phyloP scores from a whole-genome alignment of 1,140 invertebrate genomes.

The Dermatophagoides farinae region DNA sequence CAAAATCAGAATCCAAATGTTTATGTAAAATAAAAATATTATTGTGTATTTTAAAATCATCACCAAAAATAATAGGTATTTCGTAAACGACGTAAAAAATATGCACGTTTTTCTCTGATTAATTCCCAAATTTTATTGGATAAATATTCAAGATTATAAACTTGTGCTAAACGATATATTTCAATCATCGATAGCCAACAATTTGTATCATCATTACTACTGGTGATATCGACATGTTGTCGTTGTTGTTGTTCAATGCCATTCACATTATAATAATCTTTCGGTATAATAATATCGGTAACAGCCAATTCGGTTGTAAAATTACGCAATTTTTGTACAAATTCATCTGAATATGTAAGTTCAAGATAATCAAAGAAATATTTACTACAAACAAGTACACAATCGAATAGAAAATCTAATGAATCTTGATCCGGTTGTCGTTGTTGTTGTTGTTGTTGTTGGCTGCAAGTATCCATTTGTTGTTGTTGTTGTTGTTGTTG shows the following conservation, averaged over 20 bases:
- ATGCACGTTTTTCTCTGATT: neutral
- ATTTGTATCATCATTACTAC: neutral
- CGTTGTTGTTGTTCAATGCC: neutral
- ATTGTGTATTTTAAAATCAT: neutral
- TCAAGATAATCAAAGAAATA: neutral
- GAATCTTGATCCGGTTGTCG: neutral
- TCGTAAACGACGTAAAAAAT: neutral
- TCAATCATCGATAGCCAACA: neutral
- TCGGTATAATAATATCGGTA: neutral
- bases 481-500: too few relatives aligned
- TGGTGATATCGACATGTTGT: neutral
- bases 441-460: neutral
- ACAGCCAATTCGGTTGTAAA: neutral
- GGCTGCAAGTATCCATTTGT: too few relatives aligned
- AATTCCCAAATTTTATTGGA: neutral
- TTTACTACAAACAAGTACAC: neutral
- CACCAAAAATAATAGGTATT: neutral
- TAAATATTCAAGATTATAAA: neutral
- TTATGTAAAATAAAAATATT: too few relatives aligned
- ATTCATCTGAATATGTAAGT: neutral
- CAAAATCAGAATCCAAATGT: too few relatives aligned
- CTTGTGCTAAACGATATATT: neutral
- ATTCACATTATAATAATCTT: neutral
- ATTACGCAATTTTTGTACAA: neutral
- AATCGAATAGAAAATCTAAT: neutral